These are phyloP conservation scores for Burhinus oedicnemus DNA, from an alignment of 2,113 vertebrate species.

Conservation along the genomic window DNA sequence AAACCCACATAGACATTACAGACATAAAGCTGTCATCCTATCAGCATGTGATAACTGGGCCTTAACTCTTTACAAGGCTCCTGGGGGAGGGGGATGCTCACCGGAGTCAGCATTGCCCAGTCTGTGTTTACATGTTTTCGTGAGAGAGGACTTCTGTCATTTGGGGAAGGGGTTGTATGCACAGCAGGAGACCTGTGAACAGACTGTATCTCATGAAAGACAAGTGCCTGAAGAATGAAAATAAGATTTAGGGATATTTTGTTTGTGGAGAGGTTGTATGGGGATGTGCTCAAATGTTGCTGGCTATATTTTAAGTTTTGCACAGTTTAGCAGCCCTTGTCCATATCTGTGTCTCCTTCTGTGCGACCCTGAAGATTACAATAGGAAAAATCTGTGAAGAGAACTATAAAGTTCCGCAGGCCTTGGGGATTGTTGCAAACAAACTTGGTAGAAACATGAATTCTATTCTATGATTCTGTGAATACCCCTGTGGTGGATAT, in stretches of 20 bases:
- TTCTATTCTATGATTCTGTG: neutral
- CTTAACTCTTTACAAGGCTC: constrained; percentile 52
- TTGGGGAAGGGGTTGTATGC: neutral
- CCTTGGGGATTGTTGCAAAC: neutral
- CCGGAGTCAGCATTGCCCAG: neutral
- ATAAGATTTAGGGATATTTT: neutral
- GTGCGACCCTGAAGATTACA: neutral
- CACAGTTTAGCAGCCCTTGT: neutral
- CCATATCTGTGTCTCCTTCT: neutral
- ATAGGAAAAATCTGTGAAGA: neutral
- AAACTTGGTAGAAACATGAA: neutral
- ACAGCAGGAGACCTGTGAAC: constrained; percentile 4
- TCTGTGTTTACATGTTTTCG: neutral
- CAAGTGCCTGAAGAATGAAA: neutral
- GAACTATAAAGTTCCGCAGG: neutral
- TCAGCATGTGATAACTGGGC: constrained; percentile 26
- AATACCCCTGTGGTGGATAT: neutral
- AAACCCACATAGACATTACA: constrained; percentile 40
- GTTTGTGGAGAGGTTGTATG: neutral
- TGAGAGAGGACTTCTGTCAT: neutral
- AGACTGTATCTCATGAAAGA: neutral
- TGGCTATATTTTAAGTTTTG: neutral
- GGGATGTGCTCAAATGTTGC: neutral
- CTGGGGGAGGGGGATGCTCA: neutral
- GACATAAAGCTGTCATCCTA: constrained; percentile 67